Conservation (phyloP, 2,888 invertebrate species). For the Meganola albula region DNA sequence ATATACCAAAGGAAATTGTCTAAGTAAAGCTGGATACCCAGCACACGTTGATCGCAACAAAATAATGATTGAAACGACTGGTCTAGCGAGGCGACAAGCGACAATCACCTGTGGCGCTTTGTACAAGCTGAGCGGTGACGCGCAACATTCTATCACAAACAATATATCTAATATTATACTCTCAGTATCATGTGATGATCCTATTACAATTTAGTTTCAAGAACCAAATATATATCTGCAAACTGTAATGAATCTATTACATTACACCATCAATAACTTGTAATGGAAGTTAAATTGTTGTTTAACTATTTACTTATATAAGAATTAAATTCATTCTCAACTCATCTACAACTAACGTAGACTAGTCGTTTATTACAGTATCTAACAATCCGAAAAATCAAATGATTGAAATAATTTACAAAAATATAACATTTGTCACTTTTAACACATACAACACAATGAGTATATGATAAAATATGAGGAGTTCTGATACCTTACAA, state of each 20-base stretch:
- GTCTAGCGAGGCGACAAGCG: slow-evolving; percentile 28
- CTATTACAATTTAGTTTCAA: too few species aligned
- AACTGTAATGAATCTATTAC: slow-evolving; percentile 17
- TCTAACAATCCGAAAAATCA: slow-evolving; percentile 41
- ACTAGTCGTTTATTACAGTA: slow-evolving; percentile 49
- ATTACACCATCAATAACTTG: slow-evolving; percentile 17
- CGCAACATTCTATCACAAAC: too few species aligned
- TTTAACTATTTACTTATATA: slow-evolving; percentile 21
- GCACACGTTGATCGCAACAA: slow-evolving; percentile 52
- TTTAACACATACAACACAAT: slow-evolving; percentile 55
- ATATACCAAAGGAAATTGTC: slow-evolving; percentile 65
- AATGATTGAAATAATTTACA: slow-evolving; percentile 60
- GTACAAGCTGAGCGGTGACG: too few species aligned
- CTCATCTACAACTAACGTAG: slow-evolving; percentile 33
- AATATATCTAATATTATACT: too few species aligned
- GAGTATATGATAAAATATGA: too few species aligned
- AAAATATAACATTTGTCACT: slow-evolving; percentile 65
- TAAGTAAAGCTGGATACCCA: slow-evolving; percentile 55
- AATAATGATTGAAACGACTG: slow-evolving; percentile 48
- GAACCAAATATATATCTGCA: too few species aligned
- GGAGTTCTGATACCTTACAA: too few species aligned
- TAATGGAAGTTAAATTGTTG: slow-evolving; percentile 28
- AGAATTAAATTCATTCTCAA: slow-evolving; percentile 23
- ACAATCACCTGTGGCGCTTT: too few species aligned
- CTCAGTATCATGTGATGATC: too few species aligned